These are phyloP conservation scores for Chlorospingus semifuscus DNA, from an alignment of 2,797 vertebrate species.

Conservation along the genomic window DNA sequence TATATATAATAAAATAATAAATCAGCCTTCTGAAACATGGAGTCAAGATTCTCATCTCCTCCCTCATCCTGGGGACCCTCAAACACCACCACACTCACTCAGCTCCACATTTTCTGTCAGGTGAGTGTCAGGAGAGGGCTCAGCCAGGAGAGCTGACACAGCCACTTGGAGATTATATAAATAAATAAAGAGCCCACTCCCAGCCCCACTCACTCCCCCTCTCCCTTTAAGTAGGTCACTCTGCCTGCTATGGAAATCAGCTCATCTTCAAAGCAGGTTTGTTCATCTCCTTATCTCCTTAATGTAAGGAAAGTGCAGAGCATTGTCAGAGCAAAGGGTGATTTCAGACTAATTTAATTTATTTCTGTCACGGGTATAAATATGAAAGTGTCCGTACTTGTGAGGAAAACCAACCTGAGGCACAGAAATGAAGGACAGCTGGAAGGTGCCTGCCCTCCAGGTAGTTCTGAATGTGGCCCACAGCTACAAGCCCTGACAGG, in stretches of 20 bases:
- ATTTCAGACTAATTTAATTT: conserved; percentile 67
- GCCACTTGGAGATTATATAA: not conserved
- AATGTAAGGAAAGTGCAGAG: conserved; percentile 26
- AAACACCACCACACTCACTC: not conserved
- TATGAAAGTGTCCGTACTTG: not conserved
- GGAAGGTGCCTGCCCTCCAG: not conserved
- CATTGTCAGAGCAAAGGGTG: conserved; percentile 52
- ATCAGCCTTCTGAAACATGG: too few species aligned
- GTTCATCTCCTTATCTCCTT: conserved; percentile 7
- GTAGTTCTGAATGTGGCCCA: conserved; percentile 4
- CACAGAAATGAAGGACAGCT: not conserved
- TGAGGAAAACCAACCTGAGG: not conserved
- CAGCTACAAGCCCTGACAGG: conserved; percentile 15
- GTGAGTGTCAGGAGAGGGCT: not conserved
- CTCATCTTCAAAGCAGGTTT: conserved; percentile 68
- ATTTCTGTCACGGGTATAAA: conserved; percentile 38
- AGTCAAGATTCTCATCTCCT: too few species aligned
- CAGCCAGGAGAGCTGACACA: not conserved
- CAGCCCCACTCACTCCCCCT: not conserved
- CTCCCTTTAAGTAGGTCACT: conserved; percentile 72
- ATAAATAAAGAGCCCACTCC: conserved; percentile 52
- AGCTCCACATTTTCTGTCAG: not conserved
- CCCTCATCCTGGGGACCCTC: too few species aligned
- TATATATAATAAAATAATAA: too few species aligned
- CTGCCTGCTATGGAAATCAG: conserved; percentile 57